Evolutionary conservation across 1,140 invertebrate genomes (phyloP), one percentile per base, ranked within the genome.

Genomic region (Neelides sp.): DNA sequence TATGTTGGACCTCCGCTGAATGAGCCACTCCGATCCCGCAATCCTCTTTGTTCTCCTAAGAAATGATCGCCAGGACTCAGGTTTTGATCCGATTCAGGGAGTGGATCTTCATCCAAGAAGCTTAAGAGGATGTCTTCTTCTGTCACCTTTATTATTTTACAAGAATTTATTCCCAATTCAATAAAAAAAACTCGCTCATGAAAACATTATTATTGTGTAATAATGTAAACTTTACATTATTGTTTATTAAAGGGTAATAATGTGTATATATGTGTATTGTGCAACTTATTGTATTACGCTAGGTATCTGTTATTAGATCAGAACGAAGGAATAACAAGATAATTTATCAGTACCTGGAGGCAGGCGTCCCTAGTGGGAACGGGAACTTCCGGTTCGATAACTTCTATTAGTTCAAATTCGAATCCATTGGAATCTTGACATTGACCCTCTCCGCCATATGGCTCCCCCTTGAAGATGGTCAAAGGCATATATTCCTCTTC

Each of bases 61-160:
- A 40, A 46, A 47, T 47, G 39, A 22, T 30, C 34, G 10, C 53
- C 55, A 7, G 45, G 40, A 19, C 45, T 56, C 24, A 42, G 52
- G 50, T 72, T 80, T 67, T 72, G 76, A 61, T 83, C 78, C 19
- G 77, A 75, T 68, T 84, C 79, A 1, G 76, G 77, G 12, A 83
- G 63, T 32, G 76, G 77, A 71, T 82, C 78, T 68, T 83, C 80
- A 40, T 74, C 72, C 7, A 82, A 79, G 81, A 89, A 87, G 62
- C 83, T 87, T 47, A 82, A 74, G 1, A 84, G 85, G 37, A 91
- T 90, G 63, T 92, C 86, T 68, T 90, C 86, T 70, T 91, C 86
- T 1, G 85, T 91, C 1, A 90, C 86, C 67, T 73, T n/a, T 57
- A 28, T 60, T 44, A 50, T 52, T 57, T 34, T 37, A n/a, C 37